A percentile compares a stretch with the other conserved stretches of the same genome.
These are phyloP conservation scores for Montipora foliosa DNA, from an alignment of 64 coral and sea anemone species.

Conservation along the genomic window DNA sequence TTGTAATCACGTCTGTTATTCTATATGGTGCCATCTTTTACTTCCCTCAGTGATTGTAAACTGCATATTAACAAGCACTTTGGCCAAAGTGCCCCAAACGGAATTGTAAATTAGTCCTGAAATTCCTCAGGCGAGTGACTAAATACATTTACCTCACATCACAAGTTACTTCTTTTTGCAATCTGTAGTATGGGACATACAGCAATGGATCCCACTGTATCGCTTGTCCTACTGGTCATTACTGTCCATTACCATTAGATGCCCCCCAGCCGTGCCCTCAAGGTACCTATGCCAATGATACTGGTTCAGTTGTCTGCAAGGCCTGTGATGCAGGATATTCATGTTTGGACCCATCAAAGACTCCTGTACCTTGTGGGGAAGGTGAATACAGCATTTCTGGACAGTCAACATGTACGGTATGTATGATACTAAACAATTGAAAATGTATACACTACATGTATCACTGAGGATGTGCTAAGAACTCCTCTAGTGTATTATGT, in stretches of 20 bases:
- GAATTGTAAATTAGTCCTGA: too few relatives aligned
- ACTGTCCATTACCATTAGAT: conserved; percentile 79
- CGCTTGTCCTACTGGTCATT: conserved; percentile 76
- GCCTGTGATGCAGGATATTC: conserved; percentile 81
- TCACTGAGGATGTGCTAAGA: too few relatives aligned
- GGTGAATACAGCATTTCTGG: conserved; percentile 96
- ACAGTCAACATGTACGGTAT: conserved; percentile 86
- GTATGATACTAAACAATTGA: neutral
- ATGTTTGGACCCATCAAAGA: conserved; percentile 71
- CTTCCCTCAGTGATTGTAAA: too few relatives aligned
- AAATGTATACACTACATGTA: too few relatives aligned
- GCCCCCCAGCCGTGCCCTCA: conserved; percentile 72
- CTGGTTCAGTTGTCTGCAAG: conserved; percentile 77
- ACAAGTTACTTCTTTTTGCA: neutral
- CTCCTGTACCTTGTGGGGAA: conserved; percentile 69
- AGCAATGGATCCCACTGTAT: conserved; percentile 89
- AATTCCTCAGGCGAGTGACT: neutral
- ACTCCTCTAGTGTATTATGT: too few relatives aligned
- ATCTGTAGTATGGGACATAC: conserved; percentile 79
- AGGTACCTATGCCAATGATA: conserved; percentile 84
- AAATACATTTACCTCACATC: neutral
- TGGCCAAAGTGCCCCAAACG: too few relatives aligned
- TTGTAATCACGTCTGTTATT: too few relatives aligned
- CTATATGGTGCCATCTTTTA: too few relatives aligned
- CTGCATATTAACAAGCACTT: too few relatives aligned